Evolutionary conservation across 23 tunicate species (phyloP), one percentile per base, ranked within the genome.

Genomic region (Aplidium turbinatum): DNA sequence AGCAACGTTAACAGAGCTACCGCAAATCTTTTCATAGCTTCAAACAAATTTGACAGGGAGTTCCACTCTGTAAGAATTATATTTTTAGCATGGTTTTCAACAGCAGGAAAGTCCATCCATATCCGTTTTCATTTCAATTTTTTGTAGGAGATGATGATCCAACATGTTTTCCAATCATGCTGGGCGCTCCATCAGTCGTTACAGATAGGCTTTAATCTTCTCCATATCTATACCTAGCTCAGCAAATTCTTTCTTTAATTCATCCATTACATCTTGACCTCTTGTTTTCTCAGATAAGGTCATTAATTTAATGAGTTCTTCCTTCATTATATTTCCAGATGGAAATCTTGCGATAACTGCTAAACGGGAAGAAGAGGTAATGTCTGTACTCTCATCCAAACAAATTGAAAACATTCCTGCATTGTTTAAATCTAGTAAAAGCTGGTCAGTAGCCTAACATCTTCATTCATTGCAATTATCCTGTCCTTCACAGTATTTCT

Each of bases 391-490:
- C 63, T 62, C 81, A 42, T 61, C 81, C 55, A 76, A 62, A 76
- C 57, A 38, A 61, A 76, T 39, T 61, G 72, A 36, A 69, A 74
- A 74, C 68, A 74, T 57, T 56, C 47, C 29, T 31, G 79, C 79
- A 30, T 22, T 3, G 24, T 30, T 74, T 56, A 74, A 74, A n/a
- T 38, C 81, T 22, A 76, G 25, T 11, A 61, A 46, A 64, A 64
- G 74, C 74, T 76, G 82, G 20, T 76, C 82, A 62, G 72, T 68
- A n/a, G n/a, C n/a, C n/a, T n/a, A 36, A 76, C 73, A 42, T 76
- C 82, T 65, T 31, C 63, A 40, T 46, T 30, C 75, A 78, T 78
- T 6, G 60, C 83, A 64, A 65, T 78, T 4, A 78, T 50, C 30
- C 83, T 56, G 6, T 48, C 63, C 47, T 78, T 65, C 29, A 78